Evolutionary conservation across 2,113 vertebrate genomes (phyloP), one percentile per base, ranked within the genome.

Genomic region (Dasyprocta punctata): DNA sequence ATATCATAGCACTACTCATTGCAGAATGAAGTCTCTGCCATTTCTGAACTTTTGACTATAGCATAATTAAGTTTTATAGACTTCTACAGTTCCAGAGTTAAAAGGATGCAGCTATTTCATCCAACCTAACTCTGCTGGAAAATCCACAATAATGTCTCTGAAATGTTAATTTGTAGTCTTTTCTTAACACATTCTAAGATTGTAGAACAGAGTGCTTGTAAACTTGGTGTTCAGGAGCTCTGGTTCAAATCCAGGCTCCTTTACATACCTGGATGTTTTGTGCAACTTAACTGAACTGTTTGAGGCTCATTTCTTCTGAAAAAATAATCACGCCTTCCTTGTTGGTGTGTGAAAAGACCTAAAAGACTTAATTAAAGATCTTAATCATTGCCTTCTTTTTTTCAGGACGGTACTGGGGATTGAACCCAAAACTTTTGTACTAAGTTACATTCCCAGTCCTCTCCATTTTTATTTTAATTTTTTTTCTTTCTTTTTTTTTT

Each of bases 51-150:
- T 28, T 88, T 49, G 38, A 33, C 19, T 41, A 2, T 85, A 52
- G 41, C 2, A 0, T 24, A 58, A 65, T n/a, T 92, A 33, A 69
- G 30, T 13, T 14, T 89, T 94, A 9, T 6, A 71, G 26, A 71
- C 36, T 78, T 52, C 84, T 65, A 4, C 8, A 28, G 13, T 91
- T 86, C 44, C 54, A 61, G 28, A 49, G 24, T n/a, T 69, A 38
- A 75, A 91, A 88, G n/a, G 41, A 91, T 77, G 88, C 58, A 49
- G 14, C 49, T 56, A 24, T 88, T 89, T 96, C 54, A 28, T 91
- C 22, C 33, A 41, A 4, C 49, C 49, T 58, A 73, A 11, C n/a
- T 56, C n/a, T 91, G 33, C 24, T 61, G 58, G 49, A 30, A 91
- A 95, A 54, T 52, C 1, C 54, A 63, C 7, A 61, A 12, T 86